Base-by-base conservation (phyloP, 2,888 invertebrate species). In the Acrobasis consociella region DNA sequence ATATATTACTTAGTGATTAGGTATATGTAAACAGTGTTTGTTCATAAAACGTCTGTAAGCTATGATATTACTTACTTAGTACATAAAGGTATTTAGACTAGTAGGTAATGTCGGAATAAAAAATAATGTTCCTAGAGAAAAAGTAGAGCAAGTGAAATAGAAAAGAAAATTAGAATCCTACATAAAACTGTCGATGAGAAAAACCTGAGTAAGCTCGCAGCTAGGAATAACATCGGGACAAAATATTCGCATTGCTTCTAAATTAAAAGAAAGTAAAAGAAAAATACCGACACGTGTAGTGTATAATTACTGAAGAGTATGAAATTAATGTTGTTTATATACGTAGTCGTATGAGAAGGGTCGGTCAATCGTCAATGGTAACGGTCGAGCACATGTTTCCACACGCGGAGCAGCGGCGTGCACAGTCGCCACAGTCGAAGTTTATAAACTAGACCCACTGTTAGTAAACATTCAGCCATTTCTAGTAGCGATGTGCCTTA, bases 381-480 rank as follows among this genome's bases (percentile, higher is more conserved):
- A 42, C n/a, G 16, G 31, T 17, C 10, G 7, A 53, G 49, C 65
- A 65, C 63, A 65, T 66, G 62, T 61, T 39, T 60, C 13, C 46
- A 61, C 60, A 62, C 62, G 58, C 63, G 62, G 65, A 65, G 70
- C 66, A 5, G 69, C 67, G n/a, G 69, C 74, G 67, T 73, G 74
- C 65, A 52, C 60, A 63, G 46, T 58, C 62, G 39, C 64, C 64
- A 67, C 65, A 56, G 70, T 69, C 65, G 22, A 62, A 71, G 83
- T 88, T 89, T 86, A 81, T 72, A 84, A 88, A 87, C 76, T 67
- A n/a, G 49, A 61, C 38, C 64, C 52, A 56, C 49, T 69, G 76
- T 87, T 89, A 81, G 79, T 83, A 87, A 87, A 87, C 80, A 82
- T 22, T 22, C 68, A 63, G 66, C 67, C 70, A 72, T 69, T 78